Percentiles rank a stretch among this genome's conserved stretches.
These are phyloP conservation scores for Sesia bembeciformis DNA, from an alignment of 2,888 invertebrate genomes.

Conservation along the genomic window DNA sequence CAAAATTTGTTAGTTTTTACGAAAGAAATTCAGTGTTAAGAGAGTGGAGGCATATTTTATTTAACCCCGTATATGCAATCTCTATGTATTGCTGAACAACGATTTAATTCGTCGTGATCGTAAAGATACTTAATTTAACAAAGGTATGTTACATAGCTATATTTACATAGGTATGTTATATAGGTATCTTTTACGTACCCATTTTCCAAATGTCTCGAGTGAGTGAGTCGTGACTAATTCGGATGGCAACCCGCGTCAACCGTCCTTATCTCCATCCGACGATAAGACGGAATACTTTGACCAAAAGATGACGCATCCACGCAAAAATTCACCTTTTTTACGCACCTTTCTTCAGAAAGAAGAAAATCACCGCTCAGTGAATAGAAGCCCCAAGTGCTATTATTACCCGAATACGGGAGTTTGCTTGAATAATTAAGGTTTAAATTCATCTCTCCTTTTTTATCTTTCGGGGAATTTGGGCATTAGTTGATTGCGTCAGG, in stretches of 20 bases:
- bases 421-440: not conserved
- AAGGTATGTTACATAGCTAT: too few species aligned
- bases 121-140: too few species aligned
- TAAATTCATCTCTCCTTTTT: not conserved
- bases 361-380: slow-evolving; percentile 5
- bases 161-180: too few species aligned
- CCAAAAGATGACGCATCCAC: slow-evolving; percentile 6
- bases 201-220: too few species aligned
- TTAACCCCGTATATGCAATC: too few species aligned
- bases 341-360: slow-evolving; percentile 2
- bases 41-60: too few species aligned
- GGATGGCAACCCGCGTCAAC: slow-evolving; percentile 3
- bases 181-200: too few species aligned
- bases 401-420: too few species aligned
- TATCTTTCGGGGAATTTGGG: not conserved
- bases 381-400: slow-evolving; percentile 4
- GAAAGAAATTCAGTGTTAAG: too few species aligned
- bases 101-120: too few species aligned
- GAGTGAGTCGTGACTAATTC: slow-evolving; percentile 2
- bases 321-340: slow-evolving; percentile 5
- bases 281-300: slow-evolving; percentile 5
- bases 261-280: slow-evolving; percentile 4
- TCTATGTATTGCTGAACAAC: too few species aligned
- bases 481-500: not conserved
- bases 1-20: too few species aligned